A percentile compares a stretch with the other conserved stretches of the same genome.
Evolutionary conservation across 2,797 vertebrate species (phyloP).

Genomic region (Coregonus suidteri): DNA sequence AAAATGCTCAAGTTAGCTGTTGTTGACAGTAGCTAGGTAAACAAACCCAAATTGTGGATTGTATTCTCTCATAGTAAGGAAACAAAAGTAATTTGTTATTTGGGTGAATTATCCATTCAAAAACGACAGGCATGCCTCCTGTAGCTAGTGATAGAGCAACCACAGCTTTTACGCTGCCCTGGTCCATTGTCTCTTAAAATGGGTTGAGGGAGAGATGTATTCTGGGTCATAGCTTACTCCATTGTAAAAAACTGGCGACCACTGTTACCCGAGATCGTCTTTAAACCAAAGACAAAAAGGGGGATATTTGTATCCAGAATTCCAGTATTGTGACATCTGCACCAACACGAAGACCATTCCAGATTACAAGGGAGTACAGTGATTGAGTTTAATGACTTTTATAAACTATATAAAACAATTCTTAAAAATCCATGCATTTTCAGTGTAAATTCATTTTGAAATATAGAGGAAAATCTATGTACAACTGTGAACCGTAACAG

Average conservation of each 20-base stretch:
- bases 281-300: not conserved
- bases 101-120: not conserved
- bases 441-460: conserved; percentile 96
- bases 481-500: conserved; percentile 94
- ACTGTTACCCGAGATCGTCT: not conserved
- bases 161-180: not conserved
- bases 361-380: conserved; percentile 74
- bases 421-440: conserved; percentile 85
- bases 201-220: conserved; percentile 11
- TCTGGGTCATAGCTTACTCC: not conserved
- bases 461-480: conserved; percentile 94
- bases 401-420: conserved; percentile 86
- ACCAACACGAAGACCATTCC: conserved; percentile 5
- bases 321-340: not conserved
- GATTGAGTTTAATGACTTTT: conserved; percentile 86
- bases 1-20: too few species aligned
- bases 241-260: not conserved
- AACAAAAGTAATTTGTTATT: too few species aligned
- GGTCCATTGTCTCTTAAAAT: not conserved
- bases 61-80: not conserved
- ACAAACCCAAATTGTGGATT: not conserved
- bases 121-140: not conserved
- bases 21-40: too few species aligned
- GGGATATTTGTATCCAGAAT: not conserved
- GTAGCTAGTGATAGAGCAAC: not conserved